Percentiles rank a stretch among this genome's conserved stretches.
These are phyloP conservation scores for Elephantulus edwardii DNA, from an alignment of 2,113 vertebrate genomes.

Conservation along the genomic window DNA sequence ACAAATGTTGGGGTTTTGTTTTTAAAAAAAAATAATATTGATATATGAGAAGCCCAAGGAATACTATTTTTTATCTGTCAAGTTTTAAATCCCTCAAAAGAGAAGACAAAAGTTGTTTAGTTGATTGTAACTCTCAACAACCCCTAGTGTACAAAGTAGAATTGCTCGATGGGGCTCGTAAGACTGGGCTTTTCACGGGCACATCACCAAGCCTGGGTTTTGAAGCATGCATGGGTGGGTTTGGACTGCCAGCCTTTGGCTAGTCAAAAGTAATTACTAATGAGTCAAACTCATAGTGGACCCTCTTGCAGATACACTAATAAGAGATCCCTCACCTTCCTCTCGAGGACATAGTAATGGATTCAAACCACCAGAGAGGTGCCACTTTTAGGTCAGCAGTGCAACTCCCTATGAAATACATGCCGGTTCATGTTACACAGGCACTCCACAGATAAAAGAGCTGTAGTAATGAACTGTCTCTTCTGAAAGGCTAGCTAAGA, in stretches of 20 bases:
- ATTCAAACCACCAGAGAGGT: too few species aligned
- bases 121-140: background rate
- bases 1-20: background rate
- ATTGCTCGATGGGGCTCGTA: background rate
- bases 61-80: background rate
- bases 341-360: too few species aligned
- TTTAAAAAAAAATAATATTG: too few species aligned
- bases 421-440: background rate
- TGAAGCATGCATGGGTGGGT: background rate
- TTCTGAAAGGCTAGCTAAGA: background rate
- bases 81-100: conserved; percentile 8
- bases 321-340: too few species aligned
- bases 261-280: too few species aligned
- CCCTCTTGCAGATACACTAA: too few species aligned
- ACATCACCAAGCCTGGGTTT: background rate
- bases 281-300: too few species aligned
- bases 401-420: too few species aligned
- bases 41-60: background rate
- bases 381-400: too few species aligned
- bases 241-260: background rate
- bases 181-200: background rate
- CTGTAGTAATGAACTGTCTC: background rate
- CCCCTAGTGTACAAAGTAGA: background rate
- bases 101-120: background rate
- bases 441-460: background rate